Conservation (phyloP, 2,797 vertebrate species). For the Epinephelus coioides region DNA sequence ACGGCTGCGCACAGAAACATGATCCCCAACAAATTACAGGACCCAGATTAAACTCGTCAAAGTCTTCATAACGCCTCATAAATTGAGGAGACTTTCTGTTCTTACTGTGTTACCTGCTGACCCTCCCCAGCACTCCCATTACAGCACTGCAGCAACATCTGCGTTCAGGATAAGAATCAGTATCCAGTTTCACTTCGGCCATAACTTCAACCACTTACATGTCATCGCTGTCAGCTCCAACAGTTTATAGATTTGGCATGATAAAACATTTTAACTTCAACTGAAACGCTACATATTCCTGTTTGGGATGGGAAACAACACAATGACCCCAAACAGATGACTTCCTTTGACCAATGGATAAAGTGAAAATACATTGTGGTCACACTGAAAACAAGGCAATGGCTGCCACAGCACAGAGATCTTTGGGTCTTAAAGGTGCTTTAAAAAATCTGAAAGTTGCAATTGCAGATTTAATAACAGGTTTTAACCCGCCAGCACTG, state of each 20-base stretch:
- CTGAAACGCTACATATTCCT: background rate
- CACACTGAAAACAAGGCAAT: background rate
- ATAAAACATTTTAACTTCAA: background rate
- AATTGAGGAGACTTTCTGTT: conserved; percentile 30
- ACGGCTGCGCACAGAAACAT: conserved; percentile 49
- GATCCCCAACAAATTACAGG: conserved; percentile 49
- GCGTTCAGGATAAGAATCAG: conserved; percentile 3
- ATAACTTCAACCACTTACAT: conserved; percentile 5
- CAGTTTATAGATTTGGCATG: conserved; percentile 18
- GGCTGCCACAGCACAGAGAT: background rate
- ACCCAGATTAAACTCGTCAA: conserved; percentile 57
- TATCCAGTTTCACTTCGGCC: conserved; percentile 24
- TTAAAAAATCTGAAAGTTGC: background rate
- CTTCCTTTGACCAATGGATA: background rate
- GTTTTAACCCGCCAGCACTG: background rate
- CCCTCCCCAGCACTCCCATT: background rate
- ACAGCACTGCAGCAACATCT: conserved; percentile 14
- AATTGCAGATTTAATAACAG: background rate
- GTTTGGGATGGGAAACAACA: background rate
- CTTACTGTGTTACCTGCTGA: conserved; percentile 26
- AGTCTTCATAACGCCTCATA: conserved; percentile 36
- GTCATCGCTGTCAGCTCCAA: conserved; percentile 26
- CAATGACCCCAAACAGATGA: background rate
- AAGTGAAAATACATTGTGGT: background rate
- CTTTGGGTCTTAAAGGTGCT: background rate